These are phyloP conservation scores for Drosophila peninsularis DNA, from an alignment of 2,888 invertebrate species.

Conservation along the genomic window DNA sequence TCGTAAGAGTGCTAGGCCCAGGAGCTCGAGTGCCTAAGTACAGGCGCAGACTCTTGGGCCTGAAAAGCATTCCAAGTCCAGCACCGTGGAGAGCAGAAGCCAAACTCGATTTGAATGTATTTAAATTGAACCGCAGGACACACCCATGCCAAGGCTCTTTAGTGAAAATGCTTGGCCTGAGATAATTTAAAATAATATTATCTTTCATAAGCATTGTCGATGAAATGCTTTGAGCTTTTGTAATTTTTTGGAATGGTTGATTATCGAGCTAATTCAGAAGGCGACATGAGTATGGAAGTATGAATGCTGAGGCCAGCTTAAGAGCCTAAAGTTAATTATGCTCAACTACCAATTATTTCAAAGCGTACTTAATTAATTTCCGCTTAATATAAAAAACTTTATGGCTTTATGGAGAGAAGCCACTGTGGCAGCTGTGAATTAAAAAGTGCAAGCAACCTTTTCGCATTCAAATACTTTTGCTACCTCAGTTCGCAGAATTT, in stretches of 20 bases:
- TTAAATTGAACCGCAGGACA: conserved; percentile 41
- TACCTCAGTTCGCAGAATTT: not conserved
- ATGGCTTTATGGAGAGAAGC: conserved; percentile 16
- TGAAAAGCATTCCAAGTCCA: conserved; percentile 6
- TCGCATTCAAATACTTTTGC: conserved; percentile 21
- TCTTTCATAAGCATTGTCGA: not conserved
- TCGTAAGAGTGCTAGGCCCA: conserved; percentile 11
- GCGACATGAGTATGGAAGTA: not conserved
- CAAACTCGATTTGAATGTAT: conserved; percentile 60
- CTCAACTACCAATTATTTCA: not conserved
- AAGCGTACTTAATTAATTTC: conserved; percentile 5
- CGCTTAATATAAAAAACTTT: conserved; percentile 10
- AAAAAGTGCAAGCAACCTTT: conserved; percentile 26
- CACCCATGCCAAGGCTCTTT: not conserved
- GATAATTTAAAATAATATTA: conserved; percentile 10
- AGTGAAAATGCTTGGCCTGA: not conserved
- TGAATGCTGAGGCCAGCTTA: not conserved
- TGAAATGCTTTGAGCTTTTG: not conserved
- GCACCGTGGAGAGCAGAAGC: conserved; percentile 45
- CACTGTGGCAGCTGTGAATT: conserved; percentile 9
- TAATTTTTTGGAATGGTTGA: not conserved
- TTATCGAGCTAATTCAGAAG: not conserved
- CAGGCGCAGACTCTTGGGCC: conserved; percentile 25
- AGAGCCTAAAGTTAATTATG: not conserved
- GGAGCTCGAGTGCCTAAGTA: conserved; percentile 51